Evolutionary conservation across 2,797 vertebrate genomes (phyloP), one percentile per base, ranked within the genome.

Genomic region (Syndactyla subalaris): DNA sequence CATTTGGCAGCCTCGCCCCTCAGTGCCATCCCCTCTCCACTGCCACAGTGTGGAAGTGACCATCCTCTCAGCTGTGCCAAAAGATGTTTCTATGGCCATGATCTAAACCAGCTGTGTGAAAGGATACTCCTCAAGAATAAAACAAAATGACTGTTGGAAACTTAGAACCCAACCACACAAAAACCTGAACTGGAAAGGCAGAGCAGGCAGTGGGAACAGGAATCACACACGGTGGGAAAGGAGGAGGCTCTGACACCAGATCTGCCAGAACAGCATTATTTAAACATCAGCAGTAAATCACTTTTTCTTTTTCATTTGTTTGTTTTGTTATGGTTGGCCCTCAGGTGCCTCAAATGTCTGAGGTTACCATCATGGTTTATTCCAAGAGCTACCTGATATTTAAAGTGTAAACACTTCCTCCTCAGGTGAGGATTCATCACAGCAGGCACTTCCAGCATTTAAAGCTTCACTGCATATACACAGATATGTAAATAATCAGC

Each of bases 21-120:
- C 45, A 0, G 38, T 22, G 67, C 39, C n/a, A 8, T 12, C 39
- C 39, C n/a, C 49, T n/a, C 21, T 38, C 15, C 48, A 6, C 27
- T 2, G 1, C 11, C 74, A 43, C 46, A 3, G 0, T 0, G 43
- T 45, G 58, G 11, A 51, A 27, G 14, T 1, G 45, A 32, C 23
- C 8, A 1, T 14, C 30, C 30, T 49, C n/a, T 5, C 38, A 5
- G 10, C 24, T 21, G 36, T 55, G 48, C 58, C 46, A 66, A 27
- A 4, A 7, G 27, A 6, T 66, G 2, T 21, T 57, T 34, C 88
- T 45, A 24, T 3, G 24, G 73, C 58, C 65, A 5, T 1, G 38
- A 21, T 49, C 43, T 45, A 34, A 32, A 26, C 14, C 46, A 38
- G 36, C 2, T 20, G 11, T 19, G 20, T 9, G 39, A 76, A 79